Evolutionary conservation across 2,797 vertebrate genomes (phyloP), one percentile per base, ranked within the genome.

Genomic region (Ataeniobius toweri): DNA sequence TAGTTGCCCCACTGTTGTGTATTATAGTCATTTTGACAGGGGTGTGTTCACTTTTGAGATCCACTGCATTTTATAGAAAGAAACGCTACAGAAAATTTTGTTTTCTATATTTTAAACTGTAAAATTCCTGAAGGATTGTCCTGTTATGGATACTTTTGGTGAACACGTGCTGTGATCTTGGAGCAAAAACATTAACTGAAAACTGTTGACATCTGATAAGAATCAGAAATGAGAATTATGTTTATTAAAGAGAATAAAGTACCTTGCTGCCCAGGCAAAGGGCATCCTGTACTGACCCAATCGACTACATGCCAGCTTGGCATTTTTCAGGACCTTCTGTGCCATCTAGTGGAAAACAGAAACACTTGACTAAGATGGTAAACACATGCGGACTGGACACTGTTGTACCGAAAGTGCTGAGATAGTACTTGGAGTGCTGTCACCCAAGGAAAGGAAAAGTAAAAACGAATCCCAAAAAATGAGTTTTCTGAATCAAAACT

Each of bases 191-290:
- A 1, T 16, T 16, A 5, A 13, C 2, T 26, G 24, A 69, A 46
- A 39, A n/a, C 0, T 9, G 36, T 4, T 72, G 26, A 71, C 36
- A 71, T 71, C 48, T 6, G 26, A 31, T 18, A 31, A 48, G 12
- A 71, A 71, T 26, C 26, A 48, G 46, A 20, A 18, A 50, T 53
- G 18, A 28, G 14, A 53, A 41, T 53, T 36, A 20, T 5, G 20
- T n/a, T 56, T 70, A 14, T n/a, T 58, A 78, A 16, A 76, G 53
- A 76, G 0, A 31, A 16, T 36, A 36, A 75, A 55, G 92, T 95
- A 99, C 98, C 98, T 97, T 78, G 98, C 98, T 89, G 98, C 97
- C 98, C 98, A 99, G 31, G 97, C 98, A 91, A 99, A 99, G 58
- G 98, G 98, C 98, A 99, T 99, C 88, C 96, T 94, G 84, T 99